Percentiles rank a stretch among this genome's conserved stretches.
Evolutionary conservation across 1,140 invertebrate species (phyloP).

Genomic region (Bemisia tabaci): DNA sequence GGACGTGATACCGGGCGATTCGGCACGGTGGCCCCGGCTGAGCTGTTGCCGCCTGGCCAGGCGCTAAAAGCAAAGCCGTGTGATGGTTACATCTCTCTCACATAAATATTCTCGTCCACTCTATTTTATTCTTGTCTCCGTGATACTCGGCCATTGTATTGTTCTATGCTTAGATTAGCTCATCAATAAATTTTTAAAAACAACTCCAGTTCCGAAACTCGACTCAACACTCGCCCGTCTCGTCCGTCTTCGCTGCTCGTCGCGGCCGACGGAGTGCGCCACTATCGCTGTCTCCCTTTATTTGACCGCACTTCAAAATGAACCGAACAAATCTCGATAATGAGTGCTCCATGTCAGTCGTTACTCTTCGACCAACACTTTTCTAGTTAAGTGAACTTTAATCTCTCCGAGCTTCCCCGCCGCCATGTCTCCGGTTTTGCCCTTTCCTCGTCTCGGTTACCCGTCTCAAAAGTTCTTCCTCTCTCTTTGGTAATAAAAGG

Average conservation of each 20-base stretch:
- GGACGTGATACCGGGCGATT: no score
- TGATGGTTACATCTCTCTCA: background rate
- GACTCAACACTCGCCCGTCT: background rate
- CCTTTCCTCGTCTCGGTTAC: no score
- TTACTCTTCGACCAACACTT: background rate
- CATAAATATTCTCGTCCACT: background rate
- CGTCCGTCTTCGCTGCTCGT: background rate
- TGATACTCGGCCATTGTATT: background rate
- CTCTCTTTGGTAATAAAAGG: no score
- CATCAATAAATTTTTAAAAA: conserved; percentile 1
- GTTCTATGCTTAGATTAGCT: background rate
- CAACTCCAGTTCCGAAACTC: background rate
- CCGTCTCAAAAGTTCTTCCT: no score
- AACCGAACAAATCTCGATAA: background rate
- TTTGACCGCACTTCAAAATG: background rate
- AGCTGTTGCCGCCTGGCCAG: background rate
- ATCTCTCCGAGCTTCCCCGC: no score
- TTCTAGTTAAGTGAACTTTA: background rate
- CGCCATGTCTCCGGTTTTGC: no score
- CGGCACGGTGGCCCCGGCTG: no score
- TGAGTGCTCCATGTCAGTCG: background rate
- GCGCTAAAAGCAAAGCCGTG: background rate
- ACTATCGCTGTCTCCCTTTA: background rate
- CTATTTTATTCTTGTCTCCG: background rate
- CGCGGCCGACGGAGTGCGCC: background rate